Evolutionary conservation across 2,113 vertebrate species (phyloP).

Genomic region (Rhea americana): DNA sequence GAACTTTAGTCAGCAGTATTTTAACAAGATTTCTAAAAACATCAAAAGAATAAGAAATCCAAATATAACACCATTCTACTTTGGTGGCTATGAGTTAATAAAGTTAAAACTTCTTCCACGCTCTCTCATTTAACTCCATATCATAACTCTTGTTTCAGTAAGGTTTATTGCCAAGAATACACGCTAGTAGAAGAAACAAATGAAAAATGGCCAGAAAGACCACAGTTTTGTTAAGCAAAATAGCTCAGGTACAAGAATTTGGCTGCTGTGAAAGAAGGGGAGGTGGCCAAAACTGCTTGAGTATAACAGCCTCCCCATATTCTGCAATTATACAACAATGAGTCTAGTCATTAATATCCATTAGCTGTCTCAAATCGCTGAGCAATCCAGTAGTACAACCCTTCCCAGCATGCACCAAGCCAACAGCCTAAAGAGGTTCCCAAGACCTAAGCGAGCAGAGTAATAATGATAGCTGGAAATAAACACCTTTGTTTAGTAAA

Average conservation of each 20-base stretch:
- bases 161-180: constrained; percentile 52
- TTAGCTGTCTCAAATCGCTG: constrained; percentile 31
- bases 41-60: constrained; percentile 46
- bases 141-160: constrained; percentile 21
- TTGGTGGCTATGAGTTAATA: constrained; percentile 57
- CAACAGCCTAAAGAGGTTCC: constrained; percentile 47
- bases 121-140: constrained; percentile 32
- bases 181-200: neutral
- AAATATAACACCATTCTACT: constrained; percentile 50
- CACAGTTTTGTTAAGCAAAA: constrained; percentile 3
- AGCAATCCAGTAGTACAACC: neutral
- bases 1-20: constrained; percentile 55
- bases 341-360: constrained; percentile 47
- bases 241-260: constrained; percentile 24
- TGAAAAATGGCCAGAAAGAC: constrained; percentile 37
- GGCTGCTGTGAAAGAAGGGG: constrained; percentile 9
- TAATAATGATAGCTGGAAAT: constrained; percentile 19
- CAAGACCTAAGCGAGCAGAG: constrained; percentile 42
- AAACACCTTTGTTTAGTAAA: constrained; percentile 59
- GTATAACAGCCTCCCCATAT: constrained; percentile 29
- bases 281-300: constrained; percentile 24
- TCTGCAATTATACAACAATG: constrained; percentile 58
- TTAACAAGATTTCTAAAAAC: constrained; percentile 53
- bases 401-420: neutral
- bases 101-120: constrained; percentile 50